Evolutionary conservation across 2,888 invertebrate genomes (phyloP).

Genomic region (Margaritifera margaritifera): DNA sequence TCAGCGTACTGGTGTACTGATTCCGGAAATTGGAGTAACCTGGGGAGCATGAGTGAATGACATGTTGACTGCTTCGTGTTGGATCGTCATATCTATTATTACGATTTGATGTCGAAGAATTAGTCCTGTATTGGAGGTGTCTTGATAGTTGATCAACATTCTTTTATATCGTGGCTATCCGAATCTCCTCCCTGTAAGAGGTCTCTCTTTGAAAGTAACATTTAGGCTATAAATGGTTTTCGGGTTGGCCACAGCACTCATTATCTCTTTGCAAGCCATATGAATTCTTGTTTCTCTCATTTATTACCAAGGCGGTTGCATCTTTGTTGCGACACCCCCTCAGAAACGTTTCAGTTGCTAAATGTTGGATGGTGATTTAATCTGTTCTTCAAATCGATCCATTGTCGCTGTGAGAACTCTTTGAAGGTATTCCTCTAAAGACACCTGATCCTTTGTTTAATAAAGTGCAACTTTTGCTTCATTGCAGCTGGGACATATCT

Average conservation of each 20-base stretch:
- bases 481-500: neutral
- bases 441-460: neutral
- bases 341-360: constrained; percentile 3
- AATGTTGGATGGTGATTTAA: neutral
- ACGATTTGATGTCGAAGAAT: too few relatives aligned
- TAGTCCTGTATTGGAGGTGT: too few relatives aligned
- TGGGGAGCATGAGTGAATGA: too few relatives aligned
- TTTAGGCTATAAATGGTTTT: constrained; percentile 1
- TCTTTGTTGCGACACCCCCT: constrained; percentile 5
- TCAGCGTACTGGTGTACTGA: too few relatives aligned
- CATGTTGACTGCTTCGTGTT: too few relatives aligned
- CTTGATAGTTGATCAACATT: too few relatives aligned
- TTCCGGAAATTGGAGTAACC: too few relatives aligned
- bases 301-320: constrained; percentile 3
- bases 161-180: constrained; percentile 1
- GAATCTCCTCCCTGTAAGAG: constrained; percentile 1
- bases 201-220: neutral
- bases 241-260: neutral
- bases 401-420: neutral
- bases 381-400: neutral
- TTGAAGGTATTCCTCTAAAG: neutral
- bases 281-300: neutral
- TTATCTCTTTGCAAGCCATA: constrained; percentile 1
- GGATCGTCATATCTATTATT: too few relatives aligned
- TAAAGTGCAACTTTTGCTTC: neutral